Percentiles rank a stretch among this genome's conserved stretches.
phyloP scores from a whole-genome alignment of 2,113 vertebrate genomes.

The Zapornia atra region DNA sequence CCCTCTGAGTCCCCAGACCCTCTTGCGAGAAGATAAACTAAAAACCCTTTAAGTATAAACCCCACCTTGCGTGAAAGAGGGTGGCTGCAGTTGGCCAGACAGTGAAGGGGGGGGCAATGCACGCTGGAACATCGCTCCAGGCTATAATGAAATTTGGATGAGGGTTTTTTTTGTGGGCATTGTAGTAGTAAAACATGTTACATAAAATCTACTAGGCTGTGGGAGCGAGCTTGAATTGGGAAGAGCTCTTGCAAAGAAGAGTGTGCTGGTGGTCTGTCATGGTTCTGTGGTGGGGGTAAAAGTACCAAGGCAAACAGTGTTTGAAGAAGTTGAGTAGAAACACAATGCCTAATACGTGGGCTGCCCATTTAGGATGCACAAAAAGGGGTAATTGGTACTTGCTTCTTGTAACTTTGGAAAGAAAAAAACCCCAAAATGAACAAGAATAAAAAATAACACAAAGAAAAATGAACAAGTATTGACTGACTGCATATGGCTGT shows the following conservation, averaged over 20 bases:
- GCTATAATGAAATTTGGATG: not conserved
- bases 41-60: not conserved
- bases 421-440: not conserved
- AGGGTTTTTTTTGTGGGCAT: not conserved
- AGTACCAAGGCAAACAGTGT: not conserved
- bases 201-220: not conserved
- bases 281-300: not conserved
- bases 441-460: not conserved
- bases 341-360: not conserved
- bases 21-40: not conserved
- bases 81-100: not conserved
- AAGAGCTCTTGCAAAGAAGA: not conserved
- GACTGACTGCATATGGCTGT: not conserved
- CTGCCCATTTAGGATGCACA: not conserved
- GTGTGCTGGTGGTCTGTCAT: slow-evolving; percentile 10
- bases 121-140: not conserved
- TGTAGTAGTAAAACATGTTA: not conserved
- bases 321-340: not conserved
- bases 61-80: not conserved
- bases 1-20: not conserved
- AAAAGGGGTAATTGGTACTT: not conserved
- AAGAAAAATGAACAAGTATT: not conserved
- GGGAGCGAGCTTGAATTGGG: not conserved
- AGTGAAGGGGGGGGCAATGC: not conserved
- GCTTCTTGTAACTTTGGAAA: not conserved